A percentile compares a stretch with the other conserved stretches of the same genome.
phyloP scores from a whole-genome alignment of 2,113 vertebrate genomes.

The Rana temporaria region DNA sequence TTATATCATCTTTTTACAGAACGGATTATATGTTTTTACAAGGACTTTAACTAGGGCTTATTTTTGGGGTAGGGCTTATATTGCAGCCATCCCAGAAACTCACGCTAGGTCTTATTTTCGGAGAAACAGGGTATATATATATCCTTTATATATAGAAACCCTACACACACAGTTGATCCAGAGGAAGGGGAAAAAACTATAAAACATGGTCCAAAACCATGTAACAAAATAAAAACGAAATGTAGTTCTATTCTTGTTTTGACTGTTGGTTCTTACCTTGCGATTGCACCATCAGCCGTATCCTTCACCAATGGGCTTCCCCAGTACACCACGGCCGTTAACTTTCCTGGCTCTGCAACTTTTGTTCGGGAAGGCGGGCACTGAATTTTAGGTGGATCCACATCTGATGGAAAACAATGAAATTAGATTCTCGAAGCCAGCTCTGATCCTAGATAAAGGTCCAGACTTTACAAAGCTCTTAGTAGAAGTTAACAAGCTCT shows the following conservation, averaged over 20 bases:
- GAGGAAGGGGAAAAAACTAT: too few species aligned
- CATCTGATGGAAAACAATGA: slow-evolving; percentile 72
- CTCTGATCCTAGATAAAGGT: neutral
- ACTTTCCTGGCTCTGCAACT: slow-evolving; percentile 87
- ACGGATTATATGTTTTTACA: too few species aligned
- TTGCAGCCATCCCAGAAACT: too few species aligned
- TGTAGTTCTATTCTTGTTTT: too few species aligned
- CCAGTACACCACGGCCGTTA: slow-evolving; percentile 87
- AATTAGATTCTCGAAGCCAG: neutral
- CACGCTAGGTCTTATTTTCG: too few species aligned
- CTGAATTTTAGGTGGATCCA: slow-evolving; percentile 91
- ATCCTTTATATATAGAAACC: too few species aligned
- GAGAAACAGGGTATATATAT: too few species aligned
- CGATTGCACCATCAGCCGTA: slow-evolving; percentile 83
- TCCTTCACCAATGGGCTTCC: slow-evolving; percentile 87
- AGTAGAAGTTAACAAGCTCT: neutral
- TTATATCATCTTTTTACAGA: too few species aligned
- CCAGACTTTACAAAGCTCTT: neutral
- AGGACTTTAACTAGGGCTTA: too few species aligned
- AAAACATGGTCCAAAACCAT: neutral
- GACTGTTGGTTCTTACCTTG: slow-evolving; percentile 73
- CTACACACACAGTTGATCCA: too few species aligned
- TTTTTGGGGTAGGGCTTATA: too few species aligned
- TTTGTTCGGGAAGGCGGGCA: slow-evolving; percentile 88
- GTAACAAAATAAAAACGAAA: too few species aligned